These are phyloP conservation scores for Apoderus coryli DNA, from an alignment of 2,888 invertebrate genomes.

Conservation along the genomic window DNA sequence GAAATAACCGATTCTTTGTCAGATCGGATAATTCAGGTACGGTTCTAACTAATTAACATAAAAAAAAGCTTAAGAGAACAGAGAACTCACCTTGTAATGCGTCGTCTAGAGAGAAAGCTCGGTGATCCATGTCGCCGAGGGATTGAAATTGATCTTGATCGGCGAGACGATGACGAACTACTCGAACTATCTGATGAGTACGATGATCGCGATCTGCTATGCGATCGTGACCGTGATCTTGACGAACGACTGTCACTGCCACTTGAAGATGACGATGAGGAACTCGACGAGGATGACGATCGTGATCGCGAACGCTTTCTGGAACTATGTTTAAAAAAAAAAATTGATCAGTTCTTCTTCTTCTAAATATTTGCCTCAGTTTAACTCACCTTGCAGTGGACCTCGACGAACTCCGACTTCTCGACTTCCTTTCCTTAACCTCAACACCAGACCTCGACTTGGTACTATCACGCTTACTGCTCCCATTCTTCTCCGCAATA, in stretches of 20 bases:
- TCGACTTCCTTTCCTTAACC: conserved; percentile 20
- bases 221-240: conserved; percentile 32
- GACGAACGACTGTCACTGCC: conserved; percentile 34
- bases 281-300: conserved; percentile 16
- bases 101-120: conserved; percentile 80
- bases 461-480: conserved; percentile 16
- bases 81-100: conserved; percentile 97
- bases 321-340: conserved; percentile 16
- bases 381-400: conserved; percentile 31
- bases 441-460: conserved; percentile 25
- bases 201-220: conserved; percentile 25
- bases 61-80: too few species aligned
- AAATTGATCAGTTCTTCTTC: too few species aligned
- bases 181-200: conserved; percentile 20
- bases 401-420: conserved; percentile 35
- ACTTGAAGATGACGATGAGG: conserved; percentile 14
- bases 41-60: too few species aligned
- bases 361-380: neutral
- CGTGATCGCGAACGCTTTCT: conserved; percentile 20
- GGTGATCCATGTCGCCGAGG: conserved; percentile 87
- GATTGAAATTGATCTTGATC: conserved; percentile 72
- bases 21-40: too few species aligned
- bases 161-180: conserved; percentile 29
- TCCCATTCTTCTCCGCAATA: conserved; percentile 17
- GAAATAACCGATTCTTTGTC: too few species aligned